These are phyloP conservation scores for Crocodylus rhombifer DNA, from an alignment of 2,797 vertebrate genomes.

Conservation along the genomic window DNA sequence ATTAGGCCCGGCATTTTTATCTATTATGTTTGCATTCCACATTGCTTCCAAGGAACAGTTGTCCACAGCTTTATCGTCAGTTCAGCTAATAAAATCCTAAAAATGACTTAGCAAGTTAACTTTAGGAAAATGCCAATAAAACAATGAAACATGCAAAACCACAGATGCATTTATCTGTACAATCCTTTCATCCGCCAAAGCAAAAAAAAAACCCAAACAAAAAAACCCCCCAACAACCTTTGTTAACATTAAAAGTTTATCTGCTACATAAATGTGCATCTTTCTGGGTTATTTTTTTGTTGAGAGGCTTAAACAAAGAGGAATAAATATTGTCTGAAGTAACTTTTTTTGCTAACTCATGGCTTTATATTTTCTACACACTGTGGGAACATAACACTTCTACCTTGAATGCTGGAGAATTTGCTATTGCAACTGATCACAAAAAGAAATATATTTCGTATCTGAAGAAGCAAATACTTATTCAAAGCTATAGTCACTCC, in stretches of 20 bases:
- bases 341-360: conserved; percentile 29
- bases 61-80: background rate
- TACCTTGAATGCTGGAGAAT: background rate
- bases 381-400: background rate
- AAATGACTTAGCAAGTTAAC: conserved; percentile 31
- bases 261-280: conserved; percentile 6
- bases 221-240: no score
- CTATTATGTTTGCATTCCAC: conserved; percentile 12
- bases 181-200: conserved; percentile 48
- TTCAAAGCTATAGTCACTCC: background rate
- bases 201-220: no score
- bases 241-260: conserved; percentile 22
- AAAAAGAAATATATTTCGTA: background rate
- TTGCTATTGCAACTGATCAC: background rate
- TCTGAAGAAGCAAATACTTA: background rate
- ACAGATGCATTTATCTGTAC: conserved; percentile 58
- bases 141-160: conserved; percentile 33
- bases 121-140: conserved; percentile 44
- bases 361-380: conserved; percentile 17
- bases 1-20: background rate
- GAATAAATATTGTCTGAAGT: conserved; percentile 8
- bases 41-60: background rate
- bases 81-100: conserved; percentile 16
- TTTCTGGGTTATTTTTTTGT: conserved; percentile 38
- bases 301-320: conserved; percentile 31